Evolutionary conservation across 1,140 invertebrate genomes (phyloP), one percentile per base, ranked within the genome.

Genomic region (Temnothorax curvispinosus): DNA sequence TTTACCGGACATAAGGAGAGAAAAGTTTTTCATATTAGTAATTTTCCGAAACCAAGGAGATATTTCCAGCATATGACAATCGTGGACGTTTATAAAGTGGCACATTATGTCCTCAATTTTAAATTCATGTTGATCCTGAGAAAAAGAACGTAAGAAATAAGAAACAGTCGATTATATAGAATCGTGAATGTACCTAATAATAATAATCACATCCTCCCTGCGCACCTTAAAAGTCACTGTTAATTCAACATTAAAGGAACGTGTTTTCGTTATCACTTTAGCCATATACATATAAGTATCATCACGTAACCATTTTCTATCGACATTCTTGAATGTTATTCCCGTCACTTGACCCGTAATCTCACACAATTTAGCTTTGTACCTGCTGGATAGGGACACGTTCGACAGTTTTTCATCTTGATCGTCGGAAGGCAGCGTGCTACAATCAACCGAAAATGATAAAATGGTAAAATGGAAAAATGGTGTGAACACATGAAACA

Each of bases 1-100:
- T 56, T 65, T 81, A 92, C 92, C 86, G 47, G 90, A 91, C 81
- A 85, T 88, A 9, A 93, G 75, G 58, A 82, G n/a, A n/a, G 91
- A 78, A 56, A 93, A 91, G n/a, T 91, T 91, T 52, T 91, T 92
- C 32, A 41, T 69, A 32, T 7, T 84, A 44, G 67, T 76, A 3
- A 93, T 54, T 3, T 38, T 62, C 11, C 85, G 5, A 18, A 89
- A 41, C 90, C 91, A 93, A 32, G 89, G 64, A 9, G 60, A 41
- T 50, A 93, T 85, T 54, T 93, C 92, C 5, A 80, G 32, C n/a
- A 88, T 52, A 18, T 82, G 85, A 60, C 81, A 88, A 21, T 85
- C 15, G 0, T 81, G 32, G 9, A 91, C 11, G 11, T 86, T 11
- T 47, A 54, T 60, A 60, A 91, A 92, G 11, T 89, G 21, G 67